Percentiles rank a stretch among this genome's conserved stretches.
These are phyloP conservation scores for Melopsittacus undulatus DNA, from an alignment of 2,797 vertebrate genomes.

Conservation along the genomic window DNA sequence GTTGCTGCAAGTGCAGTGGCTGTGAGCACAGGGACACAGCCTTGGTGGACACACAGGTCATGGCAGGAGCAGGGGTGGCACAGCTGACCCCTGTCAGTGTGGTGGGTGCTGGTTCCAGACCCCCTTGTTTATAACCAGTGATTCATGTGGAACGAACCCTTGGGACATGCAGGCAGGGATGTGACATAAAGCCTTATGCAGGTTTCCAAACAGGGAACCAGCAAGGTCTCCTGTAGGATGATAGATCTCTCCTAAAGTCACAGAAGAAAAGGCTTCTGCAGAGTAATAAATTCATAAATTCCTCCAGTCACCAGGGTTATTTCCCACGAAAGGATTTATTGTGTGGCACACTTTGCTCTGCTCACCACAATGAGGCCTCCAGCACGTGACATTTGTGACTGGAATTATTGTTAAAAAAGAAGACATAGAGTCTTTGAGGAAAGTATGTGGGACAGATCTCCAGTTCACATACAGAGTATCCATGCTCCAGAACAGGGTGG, in stretches of 20 bases:
- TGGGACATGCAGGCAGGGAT: not conserved
- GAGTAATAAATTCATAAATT: slow-evolving; percentile 66
- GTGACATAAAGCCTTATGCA: not conserved
- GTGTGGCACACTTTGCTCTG: slow-evolving; percentile 46
- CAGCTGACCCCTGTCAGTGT: fast-evolving
- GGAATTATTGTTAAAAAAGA: slow-evolving; percentile 19
- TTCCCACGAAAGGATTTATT: slow-evolving; percentile 64
- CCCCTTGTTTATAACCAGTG: not conserved
- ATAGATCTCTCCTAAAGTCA: slow-evolving; percentile 26
- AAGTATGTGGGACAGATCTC: not conserved
- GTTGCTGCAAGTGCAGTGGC: fast-evolving
- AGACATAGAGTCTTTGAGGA: slow-evolving; percentile 12
- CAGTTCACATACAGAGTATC: not conserved
- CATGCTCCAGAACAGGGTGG: not conserved
- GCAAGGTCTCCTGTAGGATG: slow-evolving; percentile 23
- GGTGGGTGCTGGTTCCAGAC: fast-evolving
- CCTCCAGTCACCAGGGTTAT: slow-evolving; percentile 53
- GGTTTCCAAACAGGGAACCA: not conserved
- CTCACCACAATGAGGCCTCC: slow-evolving; percentile 43
- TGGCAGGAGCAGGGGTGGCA: fast-evolving
- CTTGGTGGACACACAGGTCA: not conserved
- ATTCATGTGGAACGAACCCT: not conserved
- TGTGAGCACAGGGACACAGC: not conserved
- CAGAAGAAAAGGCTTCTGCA: slow-evolving; percentile 52
- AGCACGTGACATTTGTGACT: slow-evolving; percentile 54